Percentiles rank a stretch among this genome's conserved stretches.
Conservation (phyloP, 1,140 invertebrate species). For the Phocides pigmalion region DNA sequence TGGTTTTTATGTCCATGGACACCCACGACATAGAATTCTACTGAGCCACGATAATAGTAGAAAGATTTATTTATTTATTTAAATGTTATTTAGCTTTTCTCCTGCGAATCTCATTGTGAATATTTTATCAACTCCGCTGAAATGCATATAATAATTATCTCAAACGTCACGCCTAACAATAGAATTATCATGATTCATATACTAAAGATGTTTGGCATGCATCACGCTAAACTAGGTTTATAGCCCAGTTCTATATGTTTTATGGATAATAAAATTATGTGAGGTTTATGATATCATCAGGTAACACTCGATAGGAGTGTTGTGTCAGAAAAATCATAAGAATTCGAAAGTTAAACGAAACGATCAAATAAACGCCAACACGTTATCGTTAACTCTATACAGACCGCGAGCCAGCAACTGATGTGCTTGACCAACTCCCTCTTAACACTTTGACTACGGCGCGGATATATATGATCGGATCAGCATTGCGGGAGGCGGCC, state of each 20-base stretch:
- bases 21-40: too few species aligned
- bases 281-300: constrained; percentile 37
- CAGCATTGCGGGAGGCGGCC: too few species aligned
- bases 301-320: constrained; percentile 7
- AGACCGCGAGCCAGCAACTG: too few species aligned
- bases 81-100: too few species aligned
- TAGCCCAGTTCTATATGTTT: constrained; percentile 37
- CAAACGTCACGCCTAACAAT: constrained; percentile 12
- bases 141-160: constrained; percentile 5
- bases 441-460: too few species aligned
- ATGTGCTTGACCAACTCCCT: too few species aligned
- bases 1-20: too few species aligned
- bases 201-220: constrained; percentile 22
- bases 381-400: too few species aligned
- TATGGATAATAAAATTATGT: constrained; percentile 37
- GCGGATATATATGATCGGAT: too few species aligned
- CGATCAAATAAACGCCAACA: too few species aligned
- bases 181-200: constrained; percentile 19
- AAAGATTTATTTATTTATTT: too few species aligned
- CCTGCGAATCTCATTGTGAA: neutral
- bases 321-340: neutral
- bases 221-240: constrained; percentile 37
- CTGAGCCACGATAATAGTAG: too few species aligned
- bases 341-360: neutral
- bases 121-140: neutral